Base-by-base conservation (phyloP, 2,113 vertebrate species). In the Collichthys lucidus region DNA sequence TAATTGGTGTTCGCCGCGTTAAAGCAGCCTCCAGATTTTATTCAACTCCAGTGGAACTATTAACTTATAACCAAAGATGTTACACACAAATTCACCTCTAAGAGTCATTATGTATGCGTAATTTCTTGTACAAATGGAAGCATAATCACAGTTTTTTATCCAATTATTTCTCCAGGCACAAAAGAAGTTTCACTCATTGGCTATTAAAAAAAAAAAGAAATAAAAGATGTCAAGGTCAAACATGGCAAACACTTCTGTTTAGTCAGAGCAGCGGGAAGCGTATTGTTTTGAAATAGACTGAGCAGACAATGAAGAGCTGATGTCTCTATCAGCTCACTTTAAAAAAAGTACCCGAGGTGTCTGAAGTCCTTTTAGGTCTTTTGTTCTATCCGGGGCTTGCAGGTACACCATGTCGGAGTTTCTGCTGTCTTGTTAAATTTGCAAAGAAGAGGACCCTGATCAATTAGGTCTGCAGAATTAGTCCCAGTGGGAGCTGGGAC, bases 391-490 rank as follows among this genome's bases (percentile, higher is more conserved):
- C 19, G 11, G 55, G 55, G 40, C 78, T 82, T 60, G 80, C 67
- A 79, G 72, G 79, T 83, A 81, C 79, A 74, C 46, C 52, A n/a
- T 44, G 29, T 64, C 29, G 10, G 57, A 62, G 66, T 85, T 80
- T 80, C 59, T 79, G 19, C 86, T 74, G 85, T 85, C 87, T 76
- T 77, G 66, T 91, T 77, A 80, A 86, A 89, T 90, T 82, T 86
- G 72, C 73, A 66, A 79, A 75, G 69, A 86, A 85, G 77, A 91
- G 53, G 55, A 79, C 78, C 79, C 60, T 53, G 88, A 92, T 92
- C 82, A 90, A 92, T 92, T 90, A 89, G 72, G 75, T 85, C 84
- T 88, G 80, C 87, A 74, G 85, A 88, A 91, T 87, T 74, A 79
- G 83, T 80, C 88, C 90, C 89, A 46, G 40, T 64, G 86, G 83